These are phyloP conservation scores for Phoenicopterus ruber DNA, from an alignment of 2,113 vertebrate species.

Conservation along the genomic window DNA sequence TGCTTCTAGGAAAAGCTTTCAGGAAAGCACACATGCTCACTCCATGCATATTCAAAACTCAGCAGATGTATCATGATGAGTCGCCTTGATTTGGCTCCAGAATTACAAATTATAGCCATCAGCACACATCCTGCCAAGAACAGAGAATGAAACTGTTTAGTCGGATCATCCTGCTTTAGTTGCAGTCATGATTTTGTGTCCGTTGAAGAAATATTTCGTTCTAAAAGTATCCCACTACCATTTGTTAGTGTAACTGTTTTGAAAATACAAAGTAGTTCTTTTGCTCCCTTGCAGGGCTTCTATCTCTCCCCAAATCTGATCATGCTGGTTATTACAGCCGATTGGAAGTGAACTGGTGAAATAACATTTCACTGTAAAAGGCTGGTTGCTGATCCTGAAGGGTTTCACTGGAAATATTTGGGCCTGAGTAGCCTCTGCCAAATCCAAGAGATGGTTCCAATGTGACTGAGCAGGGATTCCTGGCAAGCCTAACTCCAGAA, in stretches of 20 bases:
- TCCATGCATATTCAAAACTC: conserved; percentile 22
- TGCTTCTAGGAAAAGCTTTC: conserved; percentile 54
- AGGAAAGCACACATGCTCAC: neutral
- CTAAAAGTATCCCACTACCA: neutral
- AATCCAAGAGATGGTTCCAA: neutral
- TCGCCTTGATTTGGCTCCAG: conserved; percentile 41
- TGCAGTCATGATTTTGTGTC: neutral
- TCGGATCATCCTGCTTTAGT: neutral
- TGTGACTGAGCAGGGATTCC: neutral
- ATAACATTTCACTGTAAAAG: neutral
- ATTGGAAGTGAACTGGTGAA: neutral
- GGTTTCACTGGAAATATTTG: neutral
- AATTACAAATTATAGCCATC: conserved; percentile 52
- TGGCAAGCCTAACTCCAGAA: neutral
- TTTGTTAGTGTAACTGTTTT: neutral
- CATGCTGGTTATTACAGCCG: neutral
- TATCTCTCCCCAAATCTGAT: neutral
- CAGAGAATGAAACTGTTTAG: neutral
- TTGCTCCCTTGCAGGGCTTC: neutral
- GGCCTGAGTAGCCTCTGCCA: neutral
- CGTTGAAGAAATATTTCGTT: neutral
- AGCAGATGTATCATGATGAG: conserved; percentile 34
- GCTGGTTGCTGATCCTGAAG: neutral
- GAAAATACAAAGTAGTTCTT: neutral
- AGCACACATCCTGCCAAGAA: conserved; percentile 21